Conservation (phyloP, 2,797 vertebrate species). For the Cetoscarus ocellatus region DNA sequence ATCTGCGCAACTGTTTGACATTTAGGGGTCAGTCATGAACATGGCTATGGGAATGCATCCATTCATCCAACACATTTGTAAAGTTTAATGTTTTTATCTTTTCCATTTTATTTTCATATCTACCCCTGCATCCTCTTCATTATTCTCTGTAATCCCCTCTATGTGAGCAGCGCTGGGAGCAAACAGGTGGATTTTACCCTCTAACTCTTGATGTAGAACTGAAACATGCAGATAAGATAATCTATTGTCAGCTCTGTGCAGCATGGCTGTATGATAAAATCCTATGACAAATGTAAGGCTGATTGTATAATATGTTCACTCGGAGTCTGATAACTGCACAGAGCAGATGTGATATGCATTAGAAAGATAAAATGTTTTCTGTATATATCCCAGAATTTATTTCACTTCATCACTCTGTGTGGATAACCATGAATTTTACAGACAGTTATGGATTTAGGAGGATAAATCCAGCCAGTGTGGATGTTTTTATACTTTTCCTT, state of each 20-base stretch:
- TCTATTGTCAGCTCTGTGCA: background rate
- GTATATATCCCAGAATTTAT: background rate
- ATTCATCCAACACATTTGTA: background rate
- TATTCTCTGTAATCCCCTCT: background rate
- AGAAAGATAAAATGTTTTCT: background rate
- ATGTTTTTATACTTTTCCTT: background rate
- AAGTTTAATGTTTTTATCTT: background rate
- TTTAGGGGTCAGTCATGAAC: no score
- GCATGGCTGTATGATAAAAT: slow-evolving; percentile 10
- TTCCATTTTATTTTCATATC: background rate
- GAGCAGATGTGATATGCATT: slow-evolving; percentile 1
- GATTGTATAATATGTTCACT: background rate
- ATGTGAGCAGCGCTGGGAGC: background rate
- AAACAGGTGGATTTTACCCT: background rate
- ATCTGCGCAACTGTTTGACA: no score
- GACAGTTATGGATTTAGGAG: background rate
- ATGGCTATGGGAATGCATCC: no score
- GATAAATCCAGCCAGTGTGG: background rate
- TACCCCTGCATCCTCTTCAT: background rate
- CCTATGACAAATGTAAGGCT: slow-evolving; percentile 2
- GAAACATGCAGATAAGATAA: slow-evolving; percentile 25
- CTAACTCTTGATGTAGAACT: background rate
- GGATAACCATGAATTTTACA: background rate
- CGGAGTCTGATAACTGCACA: slow-evolving; percentile 1
- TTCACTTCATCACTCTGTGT: background rate